phyloP scores from a whole-genome alignment of 2,888 invertebrate species.

The Tenthredo livida region DNA sequence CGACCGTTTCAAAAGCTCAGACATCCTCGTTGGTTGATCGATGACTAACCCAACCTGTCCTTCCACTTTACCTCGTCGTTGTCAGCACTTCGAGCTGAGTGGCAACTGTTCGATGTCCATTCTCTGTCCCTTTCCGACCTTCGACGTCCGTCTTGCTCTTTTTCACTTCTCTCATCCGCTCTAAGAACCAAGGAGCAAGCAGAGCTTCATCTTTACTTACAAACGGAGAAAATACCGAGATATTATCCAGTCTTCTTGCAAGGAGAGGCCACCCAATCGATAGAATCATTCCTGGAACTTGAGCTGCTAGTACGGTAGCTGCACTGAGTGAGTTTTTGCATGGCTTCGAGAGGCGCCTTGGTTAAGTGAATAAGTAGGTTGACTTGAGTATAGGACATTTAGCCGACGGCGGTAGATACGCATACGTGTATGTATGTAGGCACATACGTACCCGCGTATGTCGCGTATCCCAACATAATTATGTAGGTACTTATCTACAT shows the following conservation, averaged over 20 bases:
- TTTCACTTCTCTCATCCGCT: slow-evolving; percentile 5
- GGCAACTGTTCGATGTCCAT: slow-evolving; percentile 50
- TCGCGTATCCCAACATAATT: slow-evolving; percentile 17
- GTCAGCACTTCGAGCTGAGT: slow-evolving; percentile 47
- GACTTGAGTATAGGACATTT: slow-evolving; percentile 14
- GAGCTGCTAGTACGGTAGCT: slow-evolving; percentile 7
- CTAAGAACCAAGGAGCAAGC: background rate
- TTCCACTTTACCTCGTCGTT: slow-evolving; percentile 45
- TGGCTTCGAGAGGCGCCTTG: slow-evolving; percentile 43
- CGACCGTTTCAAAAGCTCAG: slow-evolving; percentile 46
- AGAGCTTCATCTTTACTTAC: slow-evolving; percentile 31
- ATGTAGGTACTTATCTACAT: slow-evolving; percentile 7
- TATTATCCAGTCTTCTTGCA: slow-evolving; percentile 30
- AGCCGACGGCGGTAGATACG: slow-evolving; percentile 10
- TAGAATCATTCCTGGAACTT: slow-evolving; percentile 27
- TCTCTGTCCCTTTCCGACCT: background rate
- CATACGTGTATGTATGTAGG: background rate
- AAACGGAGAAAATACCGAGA: slow-evolving; percentile 32
- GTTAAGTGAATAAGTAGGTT: slow-evolving; percentile 46
- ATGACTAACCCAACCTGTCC: slow-evolving; percentile 49
- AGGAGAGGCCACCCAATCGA: slow-evolving; percentile 24
- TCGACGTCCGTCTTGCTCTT: background rate
- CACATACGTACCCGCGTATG: background rate
- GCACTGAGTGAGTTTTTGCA: slow-evolving; percentile 34
- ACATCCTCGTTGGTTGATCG: slow-evolving; percentile 47